A percentile compares a stretch with the other conserved stretches of the same genome.
Evolutionary conservation across 2,888 invertebrate genomes (phyloP).

Genomic region (Sympetrum striolatum): DNA sequence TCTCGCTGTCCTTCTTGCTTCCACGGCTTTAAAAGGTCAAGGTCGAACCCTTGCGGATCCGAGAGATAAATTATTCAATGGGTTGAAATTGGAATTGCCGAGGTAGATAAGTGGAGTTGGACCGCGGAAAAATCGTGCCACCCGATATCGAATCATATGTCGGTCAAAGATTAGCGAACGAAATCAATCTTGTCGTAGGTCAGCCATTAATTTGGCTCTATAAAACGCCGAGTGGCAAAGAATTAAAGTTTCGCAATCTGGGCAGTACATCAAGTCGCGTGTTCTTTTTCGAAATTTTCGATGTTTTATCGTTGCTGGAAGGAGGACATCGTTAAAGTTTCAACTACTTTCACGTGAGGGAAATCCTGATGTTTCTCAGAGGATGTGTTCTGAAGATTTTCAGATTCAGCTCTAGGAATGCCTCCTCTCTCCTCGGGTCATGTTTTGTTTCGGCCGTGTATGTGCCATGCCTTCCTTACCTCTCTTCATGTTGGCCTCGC

Average conservation of each 20-base stretch:
- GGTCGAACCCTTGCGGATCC: background rate
- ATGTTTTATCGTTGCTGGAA: too few species aligned
- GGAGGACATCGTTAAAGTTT: too few species aligned
- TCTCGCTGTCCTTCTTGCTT: background rate
- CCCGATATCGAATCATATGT: background rate
- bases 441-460: background rate
- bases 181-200: background rate
- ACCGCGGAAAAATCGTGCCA: background rate
- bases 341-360: too few species aligned
- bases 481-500: background rate
- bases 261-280: too few species aligned
- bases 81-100: conserved; percentile 1
- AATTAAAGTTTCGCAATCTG: too few species aligned
- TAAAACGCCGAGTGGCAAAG: background rate
- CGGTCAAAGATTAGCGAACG: background rate
- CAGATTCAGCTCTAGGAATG: background rate
- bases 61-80: background rate
- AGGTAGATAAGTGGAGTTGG: background rate
- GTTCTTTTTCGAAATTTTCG: too few species aligned
- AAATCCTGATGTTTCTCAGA: background rate
- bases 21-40: background rate
- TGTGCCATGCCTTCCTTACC: background rate
- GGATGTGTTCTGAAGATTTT: background rate
- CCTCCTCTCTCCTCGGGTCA: too few species aligned
- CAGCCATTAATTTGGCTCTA: background rate